These are phyloP conservation scores for Lumbricus terrestris DNA, from an alignment of 2,888 invertebrate genomes.

Conservation along the genomic window DNA sequence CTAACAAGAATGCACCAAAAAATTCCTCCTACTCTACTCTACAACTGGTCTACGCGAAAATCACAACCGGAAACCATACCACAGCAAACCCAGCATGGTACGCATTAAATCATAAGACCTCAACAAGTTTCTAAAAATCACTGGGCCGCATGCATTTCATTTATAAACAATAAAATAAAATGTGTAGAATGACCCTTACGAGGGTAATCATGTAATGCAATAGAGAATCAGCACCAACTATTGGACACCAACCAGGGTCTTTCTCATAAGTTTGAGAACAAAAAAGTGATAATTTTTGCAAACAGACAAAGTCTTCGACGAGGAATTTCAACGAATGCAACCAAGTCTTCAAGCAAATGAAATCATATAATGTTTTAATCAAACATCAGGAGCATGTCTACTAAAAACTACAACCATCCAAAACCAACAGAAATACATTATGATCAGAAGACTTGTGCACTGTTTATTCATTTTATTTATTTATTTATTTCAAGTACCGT, in stretches of 20 bases:
- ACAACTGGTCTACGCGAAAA: neutral
- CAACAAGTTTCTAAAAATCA: neutral
- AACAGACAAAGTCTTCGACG: neutral
- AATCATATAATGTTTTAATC: neutral
- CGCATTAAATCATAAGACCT: neutral
- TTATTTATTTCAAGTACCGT: too few relatives aligned
- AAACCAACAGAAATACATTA: neutral
- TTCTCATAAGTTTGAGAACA: neutral
- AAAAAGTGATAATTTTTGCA: neutral
- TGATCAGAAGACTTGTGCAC: neutral
- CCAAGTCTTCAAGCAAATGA: neutral
- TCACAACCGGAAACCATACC: neutral
- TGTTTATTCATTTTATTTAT: too few relatives aligned
- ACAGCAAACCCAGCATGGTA: neutral
- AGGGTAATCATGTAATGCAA: neutral
- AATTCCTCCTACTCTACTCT: too few relatives aligned
- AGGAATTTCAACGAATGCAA: neutral
- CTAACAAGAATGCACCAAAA: too few relatives aligned
- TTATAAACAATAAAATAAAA: neutral
- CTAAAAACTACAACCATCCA: neutral
- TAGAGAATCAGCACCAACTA: neutral
- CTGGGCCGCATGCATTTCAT: too few relatives aligned
- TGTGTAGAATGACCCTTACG: neutral
- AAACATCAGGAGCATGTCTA: neutral
- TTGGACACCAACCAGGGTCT: neutral